A percentile compares a stretch with the other conserved stretches of the same genome.
Conservation (phyloP, 2,888 invertebrate species). For the Metopia argyrocephala region DNA sequence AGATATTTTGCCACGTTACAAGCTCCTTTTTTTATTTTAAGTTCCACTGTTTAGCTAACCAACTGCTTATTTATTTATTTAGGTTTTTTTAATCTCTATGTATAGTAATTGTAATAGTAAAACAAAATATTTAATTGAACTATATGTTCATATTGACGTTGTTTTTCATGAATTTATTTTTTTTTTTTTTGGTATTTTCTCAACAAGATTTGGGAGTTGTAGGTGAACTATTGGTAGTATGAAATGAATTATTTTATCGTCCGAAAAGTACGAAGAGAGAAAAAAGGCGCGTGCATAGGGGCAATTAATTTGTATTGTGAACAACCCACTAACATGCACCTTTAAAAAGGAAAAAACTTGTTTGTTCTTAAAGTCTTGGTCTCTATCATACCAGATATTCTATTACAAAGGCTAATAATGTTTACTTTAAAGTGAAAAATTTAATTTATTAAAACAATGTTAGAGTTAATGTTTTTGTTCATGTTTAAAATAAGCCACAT, state of each 20-base stretch:
- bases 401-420: slow-evolving; percentile 1
- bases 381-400: neutral
- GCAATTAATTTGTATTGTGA: slow-evolving; percentile 77
- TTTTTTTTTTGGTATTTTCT: slow-evolving; percentile 17
- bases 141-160: slow-evolving; percentile 17
- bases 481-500: too few relatives aligned
- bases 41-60: too few relatives aligned
- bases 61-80: too few relatives aligned
- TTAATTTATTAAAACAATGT: slow-evolving; percentile 59
- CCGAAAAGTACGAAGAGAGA: neutral
- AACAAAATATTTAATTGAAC: slow-evolving; percentile 69
- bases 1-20: too few relatives aligned
- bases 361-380: neutral
- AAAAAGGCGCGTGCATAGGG: slow-evolving; percentile 75
- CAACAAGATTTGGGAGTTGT: slow-evolving; percentile 60
- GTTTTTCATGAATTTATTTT: slow-evolving; percentile 34
- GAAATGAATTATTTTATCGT: neutral
- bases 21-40: too few relatives aligned
- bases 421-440: slow-evolving; percentile 57
- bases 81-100: neutral
- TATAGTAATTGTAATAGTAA: slow-evolving; percentile 74
- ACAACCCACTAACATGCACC: slow-evolving; percentile 69
- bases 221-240: slow-evolving; percentile 45
- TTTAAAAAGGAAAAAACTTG: slow-evolving; percentile 33
- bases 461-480: slow-evolving; percentile 37